Evolutionary conservation across 1,140 invertebrate species (phyloP).

Genomic region (Ctenoplectra terminalis): DNA sequence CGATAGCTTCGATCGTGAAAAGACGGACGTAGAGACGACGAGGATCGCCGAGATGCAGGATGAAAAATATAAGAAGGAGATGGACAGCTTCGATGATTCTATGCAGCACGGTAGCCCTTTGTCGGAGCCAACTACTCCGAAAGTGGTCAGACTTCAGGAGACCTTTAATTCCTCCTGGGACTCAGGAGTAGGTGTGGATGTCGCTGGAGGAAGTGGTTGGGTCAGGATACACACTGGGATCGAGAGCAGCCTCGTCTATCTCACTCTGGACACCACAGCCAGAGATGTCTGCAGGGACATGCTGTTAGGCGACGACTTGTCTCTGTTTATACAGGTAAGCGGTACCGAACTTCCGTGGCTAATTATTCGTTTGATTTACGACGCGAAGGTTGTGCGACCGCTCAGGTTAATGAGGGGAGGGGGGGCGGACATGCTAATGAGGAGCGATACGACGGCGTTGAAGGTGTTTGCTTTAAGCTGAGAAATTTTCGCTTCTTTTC

Average conservation of each 20-base stretch:
- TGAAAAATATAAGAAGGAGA: conserved; percentile 22
- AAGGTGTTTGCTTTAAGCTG: neutral
- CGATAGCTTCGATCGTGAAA: conserved; percentile 71
- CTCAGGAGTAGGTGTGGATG: conserved; percentile 79
- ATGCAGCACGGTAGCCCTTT: conserved; percentile 70
- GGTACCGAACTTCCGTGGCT: conserved; percentile 51
- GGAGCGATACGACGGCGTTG: no score
- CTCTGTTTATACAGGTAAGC: conserved; percentile 85
- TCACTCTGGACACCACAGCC: conserved; percentile 84
- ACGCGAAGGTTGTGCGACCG: neutral
- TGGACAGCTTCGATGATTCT: conserved; percentile 74
- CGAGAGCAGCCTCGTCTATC: conserved; percentile 85
- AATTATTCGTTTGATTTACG: conserved; percentile 62
- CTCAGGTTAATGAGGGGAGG: conserved; percentile 15
- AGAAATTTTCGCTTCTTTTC: neutral
- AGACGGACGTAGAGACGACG: conserved; percentile 41
- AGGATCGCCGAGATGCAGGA: neutral
- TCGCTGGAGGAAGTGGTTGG: conserved; percentile 82
- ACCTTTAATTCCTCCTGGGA: conserved; percentile 80
- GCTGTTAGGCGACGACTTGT: conserved; percentile 84
- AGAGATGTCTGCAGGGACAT: conserved; percentile 85
- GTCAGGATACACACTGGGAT: conserved; percentile 85
- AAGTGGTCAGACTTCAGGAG: conserved; percentile 61
- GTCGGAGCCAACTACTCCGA: conserved; percentile 45
- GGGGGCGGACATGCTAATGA: conserved; percentile 12